phyloP scores from a whole-genome alignment of 2,113 vertebrate genomes.

The Vulpes ferrilata region DNA sequence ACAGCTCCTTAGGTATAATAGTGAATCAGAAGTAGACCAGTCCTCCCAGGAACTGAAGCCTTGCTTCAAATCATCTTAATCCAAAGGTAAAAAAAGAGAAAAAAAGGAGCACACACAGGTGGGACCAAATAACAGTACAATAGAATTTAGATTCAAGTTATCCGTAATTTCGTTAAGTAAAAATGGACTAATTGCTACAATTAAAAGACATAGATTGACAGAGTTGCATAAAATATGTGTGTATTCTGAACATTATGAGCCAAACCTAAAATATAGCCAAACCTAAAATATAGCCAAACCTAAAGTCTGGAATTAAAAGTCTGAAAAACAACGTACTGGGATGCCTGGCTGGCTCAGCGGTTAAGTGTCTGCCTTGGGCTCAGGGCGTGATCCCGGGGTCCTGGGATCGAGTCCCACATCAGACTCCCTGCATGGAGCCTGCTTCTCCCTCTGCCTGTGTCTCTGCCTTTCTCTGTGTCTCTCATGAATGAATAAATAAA shows the following conservation, averaged over 20 bases:
- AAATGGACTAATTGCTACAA: not conserved
- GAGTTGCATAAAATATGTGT: not conserved
- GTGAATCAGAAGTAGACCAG: not conserved
- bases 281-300: not conserved
- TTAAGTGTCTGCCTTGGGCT: no score
- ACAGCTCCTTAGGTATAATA: not conserved
- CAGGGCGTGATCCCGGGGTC: no score
- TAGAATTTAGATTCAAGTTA: not conserved
- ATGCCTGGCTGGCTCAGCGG: no score
- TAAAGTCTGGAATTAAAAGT: not conserved
- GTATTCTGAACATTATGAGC: not conserved
- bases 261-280: not conserved
- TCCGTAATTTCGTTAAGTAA: not conserved
- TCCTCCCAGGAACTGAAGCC: not conserved
- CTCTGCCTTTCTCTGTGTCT: no score
- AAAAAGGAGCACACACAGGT: not conserved
- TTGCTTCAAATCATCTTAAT: not conserved
- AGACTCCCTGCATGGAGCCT: no score
- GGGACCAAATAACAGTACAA: not conserved
- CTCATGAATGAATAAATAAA: no score
- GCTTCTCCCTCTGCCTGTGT: no score
- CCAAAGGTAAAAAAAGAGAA: not conserved
- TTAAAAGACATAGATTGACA: not conserved
- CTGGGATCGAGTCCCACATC: no score
- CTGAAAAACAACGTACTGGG: no score